Evolutionary conservation across 2,797 vertebrate species (phyloP).

Genomic region (Delichon dasypus): DNA sequence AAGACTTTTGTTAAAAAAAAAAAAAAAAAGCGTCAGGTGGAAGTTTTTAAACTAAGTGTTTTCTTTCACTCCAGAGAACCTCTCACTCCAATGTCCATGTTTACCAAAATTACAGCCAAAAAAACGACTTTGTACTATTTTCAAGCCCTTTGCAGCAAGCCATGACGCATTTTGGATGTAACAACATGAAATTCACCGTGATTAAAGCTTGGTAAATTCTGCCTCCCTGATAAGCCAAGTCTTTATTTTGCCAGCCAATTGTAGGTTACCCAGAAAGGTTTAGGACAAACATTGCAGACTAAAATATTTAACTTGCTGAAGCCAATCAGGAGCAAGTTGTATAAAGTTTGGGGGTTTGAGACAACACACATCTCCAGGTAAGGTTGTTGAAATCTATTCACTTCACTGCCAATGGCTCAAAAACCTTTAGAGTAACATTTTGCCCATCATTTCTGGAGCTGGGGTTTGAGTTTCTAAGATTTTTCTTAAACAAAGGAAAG

Average conservation of each 20-base stretch:
- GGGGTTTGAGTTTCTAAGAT: neutral
- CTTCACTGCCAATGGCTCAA: neutral
- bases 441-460: neutral
- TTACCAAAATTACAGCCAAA: neutral
- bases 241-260: neutral
- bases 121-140: neutral
- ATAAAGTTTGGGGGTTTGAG: neutral
- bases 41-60: slow-evolving; percentile 4
- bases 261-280: neutral
- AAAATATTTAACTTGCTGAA: slow-evolving; percentile 32
- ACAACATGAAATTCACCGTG: neutral
- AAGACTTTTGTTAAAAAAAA: neutral
- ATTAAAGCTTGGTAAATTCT: neutral
- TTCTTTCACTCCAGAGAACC: neutral
- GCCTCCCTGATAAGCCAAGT: neutral
- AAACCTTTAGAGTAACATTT: neutral
- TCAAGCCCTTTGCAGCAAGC: neutral
- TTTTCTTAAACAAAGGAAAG: neutral
- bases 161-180: slow-evolving; percentile 2
- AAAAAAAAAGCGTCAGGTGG: neutral
- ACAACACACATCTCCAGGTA: neutral
- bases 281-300: neutral
- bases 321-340: neutral
- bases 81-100: neutral
- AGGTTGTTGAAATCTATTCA: neutral